phyloP scores from a whole-genome alignment of 2,888 invertebrate species.

The Parasteatoda lunata region DNA sequence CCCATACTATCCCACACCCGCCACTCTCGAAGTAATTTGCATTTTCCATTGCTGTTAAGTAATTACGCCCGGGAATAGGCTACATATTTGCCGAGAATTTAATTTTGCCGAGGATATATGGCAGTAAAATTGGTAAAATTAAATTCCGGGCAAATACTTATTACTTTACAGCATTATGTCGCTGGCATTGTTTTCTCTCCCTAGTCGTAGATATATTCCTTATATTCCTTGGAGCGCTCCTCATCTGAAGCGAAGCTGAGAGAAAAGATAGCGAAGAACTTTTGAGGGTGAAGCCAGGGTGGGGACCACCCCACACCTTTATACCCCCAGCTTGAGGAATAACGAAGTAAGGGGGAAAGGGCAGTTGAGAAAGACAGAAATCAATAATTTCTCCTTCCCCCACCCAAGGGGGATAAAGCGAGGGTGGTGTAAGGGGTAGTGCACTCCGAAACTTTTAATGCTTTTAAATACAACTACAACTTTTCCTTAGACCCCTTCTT shows the following conservation, averaged over 20 bases:
- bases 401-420: slow-evolving; percentile 28
- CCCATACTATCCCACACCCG: slow-evolving; percentile 20
- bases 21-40: slow-evolving; percentile 63
- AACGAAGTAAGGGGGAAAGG: slow-evolving; percentile 52
- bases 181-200: slow-evolving; percentile 65
- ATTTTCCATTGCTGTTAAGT: slow-evolving; percentile 69
- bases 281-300: slow-evolving; percentile 28
- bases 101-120: slow-evolving; percentile 68
- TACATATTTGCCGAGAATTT: slow-evolving; percentile 69
- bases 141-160: slow-evolving; percentile 69
- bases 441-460: slow-evolving; percentile 68
- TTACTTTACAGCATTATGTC: slow-evolving; percentile 69
- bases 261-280: slow-evolving; percentile 68
- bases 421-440: slow-evolving; percentile 10
- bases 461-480: slow-evolving; percentile 69
- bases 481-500: slow-evolving; percentile 68
- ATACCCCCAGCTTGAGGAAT: slow-evolving; percentile 53
- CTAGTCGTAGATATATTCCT: slow-evolving; percentile 60
- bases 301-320: slow-evolving; percentile 18
- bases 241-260: slow-evolving; percentile 27
- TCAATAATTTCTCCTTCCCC: slow-evolving; percentile 58
- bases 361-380: slow-evolving; percentile 65
- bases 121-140: slow-evolving; percentile 68
- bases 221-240: slow-evolving; percentile 59
- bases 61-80: slow-evolving; percentile 68